Evolutionary conservation across 1,140 invertebrate genomes (phyloP), one percentile per base, ranked within the genome.

Genomic region (Drosophila sp.): DNA sequence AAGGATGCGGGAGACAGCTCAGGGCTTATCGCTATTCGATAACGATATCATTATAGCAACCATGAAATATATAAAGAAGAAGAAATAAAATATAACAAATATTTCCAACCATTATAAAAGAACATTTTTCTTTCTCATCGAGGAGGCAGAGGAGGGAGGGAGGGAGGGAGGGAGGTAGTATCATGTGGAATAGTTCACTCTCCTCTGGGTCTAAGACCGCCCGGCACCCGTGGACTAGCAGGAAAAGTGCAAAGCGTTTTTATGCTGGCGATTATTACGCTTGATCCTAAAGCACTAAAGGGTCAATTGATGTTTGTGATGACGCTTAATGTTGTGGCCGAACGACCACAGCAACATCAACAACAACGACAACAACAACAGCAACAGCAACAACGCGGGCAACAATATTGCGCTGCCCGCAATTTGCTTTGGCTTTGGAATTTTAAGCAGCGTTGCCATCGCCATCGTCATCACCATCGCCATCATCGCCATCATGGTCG

Each of bases 261-360:
- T 90, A 90, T 90, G 87, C 83, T 72, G 86, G 87, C 87, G 87
- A 90, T 90, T 90, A 90, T 89, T 91, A 90, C 87, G 87, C 89
- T 90, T 90, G 87, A 90, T 91, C 87, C 85, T 89, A 71, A 84
- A 87, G 89, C 81, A 81, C 89, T 80, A 67, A 90, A 90, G 87
- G 87, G 89, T 90, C 87, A 90, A 90, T 90, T 90, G 87, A 91
- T 91, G 87, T 91, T 90, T 90, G 87, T 80, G 87, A 89, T 90
- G 87, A 84, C 72, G 83, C 75, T 86, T 87, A 84, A 76, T 78
- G 62, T 89, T 82, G 83, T 70, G 72, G 66, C 56, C 68, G 60
- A 30, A 47, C 54, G 57, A 30, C 38, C 23, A 56, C 54, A 66
- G n/a, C 61, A 50, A 65, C 29, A 63, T 30, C 71, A 60, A 44